A percentile compares a stretch with the other conserved stretches of the same genome.
phyloP scores from a whole-genome alignment of 2,113 vertebrate species.

The Myotis brandtii region DNA sequence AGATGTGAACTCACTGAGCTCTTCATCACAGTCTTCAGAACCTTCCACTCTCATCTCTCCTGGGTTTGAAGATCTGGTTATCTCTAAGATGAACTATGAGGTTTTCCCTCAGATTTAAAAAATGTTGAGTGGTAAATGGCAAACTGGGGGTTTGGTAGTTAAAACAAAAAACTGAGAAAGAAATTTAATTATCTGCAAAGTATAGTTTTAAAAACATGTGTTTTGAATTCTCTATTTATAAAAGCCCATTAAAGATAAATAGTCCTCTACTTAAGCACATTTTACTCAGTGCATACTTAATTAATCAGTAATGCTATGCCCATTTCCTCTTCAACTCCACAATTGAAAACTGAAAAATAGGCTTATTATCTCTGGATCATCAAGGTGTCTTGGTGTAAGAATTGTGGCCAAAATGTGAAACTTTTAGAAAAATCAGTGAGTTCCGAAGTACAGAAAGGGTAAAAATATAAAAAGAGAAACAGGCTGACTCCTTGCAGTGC shows the following conservation, averaged over 20 bases:
- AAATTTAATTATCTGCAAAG: conserved; percentile 13
- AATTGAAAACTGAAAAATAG: background rate
- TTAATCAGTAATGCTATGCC: background rate
- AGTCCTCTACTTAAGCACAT: background rate
- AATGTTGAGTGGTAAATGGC: conserved; percentile 23
- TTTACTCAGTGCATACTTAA: background rate
- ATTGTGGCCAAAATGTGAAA: conserved; percentile 11
- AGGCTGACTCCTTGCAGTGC: background rate
- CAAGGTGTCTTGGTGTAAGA: background rate
- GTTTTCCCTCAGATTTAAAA: background rate
- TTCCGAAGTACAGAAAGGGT: background rate
- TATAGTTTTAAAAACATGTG: background rate
- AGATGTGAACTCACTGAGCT: background rate
- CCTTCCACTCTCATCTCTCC: background rate
- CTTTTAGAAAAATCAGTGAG: background rate
- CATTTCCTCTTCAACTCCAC: background rate
- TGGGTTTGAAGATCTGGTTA: conserved; percentile 11
- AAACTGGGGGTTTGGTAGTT: background rate
- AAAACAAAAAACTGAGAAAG: conserved; percentile 12
- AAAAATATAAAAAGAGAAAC: background rate
- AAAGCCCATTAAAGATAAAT: conserved; percentile 4
- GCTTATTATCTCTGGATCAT: background rate
- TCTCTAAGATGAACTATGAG: conserved; percentile 2
- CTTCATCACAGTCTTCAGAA: conserved; percentile 23
- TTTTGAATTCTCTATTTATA: conserved; percentile 29